phyloP scores from a whole-genome alignment of 2,113 vertebrate species.

The Chaetura pelagica region DNA sequence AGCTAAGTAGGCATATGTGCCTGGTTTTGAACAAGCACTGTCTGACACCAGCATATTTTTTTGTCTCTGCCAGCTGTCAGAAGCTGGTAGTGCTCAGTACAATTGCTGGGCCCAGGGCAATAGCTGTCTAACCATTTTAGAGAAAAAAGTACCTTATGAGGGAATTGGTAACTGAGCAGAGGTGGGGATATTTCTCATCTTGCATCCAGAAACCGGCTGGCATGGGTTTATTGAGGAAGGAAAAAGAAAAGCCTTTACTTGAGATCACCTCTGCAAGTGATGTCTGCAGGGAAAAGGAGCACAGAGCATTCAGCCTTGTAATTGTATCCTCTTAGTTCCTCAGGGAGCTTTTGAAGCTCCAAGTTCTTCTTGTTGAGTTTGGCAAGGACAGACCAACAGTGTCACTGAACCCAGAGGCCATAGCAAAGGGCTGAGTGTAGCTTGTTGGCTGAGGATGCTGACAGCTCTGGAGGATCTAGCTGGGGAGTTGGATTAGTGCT shows the following conservation, averaged over 20 bases:
- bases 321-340: background rate
- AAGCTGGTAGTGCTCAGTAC: background rate
- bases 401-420: constrained; percentile 6
- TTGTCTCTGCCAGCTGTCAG: background rate
- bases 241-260: background rate
- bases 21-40: background rate
- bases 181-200: background rate
- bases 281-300: background rate
- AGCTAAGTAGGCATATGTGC: background rate
- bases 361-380: constrained; percentile 12
- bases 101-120: background rate
- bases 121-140: background rate
- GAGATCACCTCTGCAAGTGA: background rate
- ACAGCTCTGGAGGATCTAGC: background rate
- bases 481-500: background rate
- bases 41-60: background rate
- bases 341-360: background rate
- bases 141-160: background rate
- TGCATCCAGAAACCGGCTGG: background rate
- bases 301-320: background rate
- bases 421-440: background rate
- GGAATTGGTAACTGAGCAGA: background rate
- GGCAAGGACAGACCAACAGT: background rate
- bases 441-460: background rate
- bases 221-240: background rate